Base-by-base conservation (phyloP, 1,140 invertebrate genomes). In the Trialeurodes vaporariorum region DNA sequence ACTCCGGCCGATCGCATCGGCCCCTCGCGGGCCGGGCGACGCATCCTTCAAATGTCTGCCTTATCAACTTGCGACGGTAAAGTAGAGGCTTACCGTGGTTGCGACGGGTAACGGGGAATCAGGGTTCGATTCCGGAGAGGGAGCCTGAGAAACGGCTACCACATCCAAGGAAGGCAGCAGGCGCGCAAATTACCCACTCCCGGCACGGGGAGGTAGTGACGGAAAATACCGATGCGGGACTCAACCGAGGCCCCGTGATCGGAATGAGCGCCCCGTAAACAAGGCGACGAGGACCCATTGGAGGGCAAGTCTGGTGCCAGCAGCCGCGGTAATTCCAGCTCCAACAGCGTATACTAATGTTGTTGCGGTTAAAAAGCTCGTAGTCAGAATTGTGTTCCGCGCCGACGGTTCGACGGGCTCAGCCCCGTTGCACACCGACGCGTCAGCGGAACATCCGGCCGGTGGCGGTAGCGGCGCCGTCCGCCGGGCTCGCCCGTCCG, bases 231-330 rank as follows among this genome's bases (percentile, higher is more conserved):
- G 88, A 90, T 88, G 86, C 84, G 80, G 83, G 82, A 85, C 86
- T 87, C 86, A 83, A 85, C 80, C 80, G 83, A 85, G 84, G 86
- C 83, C 83, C 83, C 82, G 86, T 88, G 86, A 91, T 90, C 83
- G 87, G 87, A 92, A 91, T 91, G 88, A 89, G 86, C 86, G 88
- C 86, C 91, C 83, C 90, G 83, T 90, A 91, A 92, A 92, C 84
- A 84, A 84, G 86, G 90, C 88, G 88, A 88, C 86, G 85, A 91
- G 87, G 85, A 91, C 82, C 83, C 71, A 85, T 90, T 90, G 87
- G 87, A 91, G 89, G 89, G 89, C 87, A 92, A 92, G 89, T 92
- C 88, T 90, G 87, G 86, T 89, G 87, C 87, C 87, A 90, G 88
- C 88, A 87, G 86, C 86, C 84, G 89, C 89, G 88, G 89, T 90